Evolutionary conservation across 2,888 invertebrate species (phyloP), one percentile per base, ranked within the genome.

Genomic region (Crioceris asparagi): DNA sequence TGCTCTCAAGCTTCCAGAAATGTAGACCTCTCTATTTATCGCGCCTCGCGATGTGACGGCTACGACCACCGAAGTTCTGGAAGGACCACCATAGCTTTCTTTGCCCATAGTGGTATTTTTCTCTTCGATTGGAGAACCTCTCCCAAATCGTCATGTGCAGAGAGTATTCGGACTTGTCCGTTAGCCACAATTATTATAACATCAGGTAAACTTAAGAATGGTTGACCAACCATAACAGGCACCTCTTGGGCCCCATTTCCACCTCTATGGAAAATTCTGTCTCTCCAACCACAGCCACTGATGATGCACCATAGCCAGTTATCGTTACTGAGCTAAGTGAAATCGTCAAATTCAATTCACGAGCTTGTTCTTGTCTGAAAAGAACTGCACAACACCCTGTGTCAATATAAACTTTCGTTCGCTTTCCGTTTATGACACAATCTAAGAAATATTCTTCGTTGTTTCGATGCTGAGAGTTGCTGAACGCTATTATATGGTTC

Each of bases 141-240:
- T 5, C 17, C 17, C 17, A 32, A 17, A 17, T 32, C 32, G 32
- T 32, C 18, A 18, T 17, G 12, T 18, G 32, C 12, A 32, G 32
- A n/a, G 10, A 32, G 32, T 18, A 40, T 10, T 32, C 40, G 23
- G 3, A 40, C 29, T 25, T 36, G 14, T 27, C 25, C 15, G 3
- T 29, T 17, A 10, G 29, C 15, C 29, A 38, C 17, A 2, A 38
- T 23, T 14, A 43, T 27, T 11, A 34, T 15, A 19, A 34, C 31
- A 19, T 43, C 23, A 18, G 34, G 30, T 11, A 21, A 17, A 17
- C 40, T 43, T 10, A 41, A 18, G 31, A 41, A 41, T n/a, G 40
- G 29, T 29, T 43, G 43, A 10, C 43, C 40, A 12, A 41, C 29
- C 31, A 45, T 35, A n/a, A 44, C 31, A n/a, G 40, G 34, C 8